These are phyloP conservation scores for Idris sp. DNA, from an alignment of 1,140 invertebrate species.

Conservation along the genomic window DNA sequence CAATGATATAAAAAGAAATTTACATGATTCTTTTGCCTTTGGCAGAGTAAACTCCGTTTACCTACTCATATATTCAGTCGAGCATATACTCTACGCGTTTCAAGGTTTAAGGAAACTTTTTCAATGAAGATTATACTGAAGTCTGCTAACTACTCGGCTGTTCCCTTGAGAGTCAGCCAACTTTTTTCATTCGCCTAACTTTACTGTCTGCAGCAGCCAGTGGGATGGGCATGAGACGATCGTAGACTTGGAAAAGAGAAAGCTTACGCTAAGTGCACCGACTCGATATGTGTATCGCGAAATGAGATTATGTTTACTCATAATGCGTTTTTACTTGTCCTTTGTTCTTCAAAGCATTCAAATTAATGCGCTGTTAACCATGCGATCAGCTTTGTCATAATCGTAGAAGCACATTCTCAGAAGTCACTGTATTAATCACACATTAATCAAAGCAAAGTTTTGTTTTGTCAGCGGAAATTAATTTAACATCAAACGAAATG, in stretches of 20 bases:
- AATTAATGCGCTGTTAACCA: conserved; percentile 22
- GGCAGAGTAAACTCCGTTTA: conserved; percentile 58
- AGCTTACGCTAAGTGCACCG: conserved; percentile 54
- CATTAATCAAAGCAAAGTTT: too few species aligned
- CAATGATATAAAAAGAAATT: conserved; percentile 53
- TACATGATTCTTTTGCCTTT: conserved; percentile 54
- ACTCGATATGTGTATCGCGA: conserved; percentile 59
- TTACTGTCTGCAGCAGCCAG: conserved; percentile 65
- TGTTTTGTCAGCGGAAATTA: conserved; percentile 8
- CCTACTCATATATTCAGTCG: conserved; percentile 68
- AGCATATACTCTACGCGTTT: conserved; percentile 67
- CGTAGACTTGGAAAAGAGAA: conserved; percentile 52
- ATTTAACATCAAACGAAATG: background rate
- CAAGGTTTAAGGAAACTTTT: conserved; percentile 76
- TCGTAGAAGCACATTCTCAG: too few species aligned
- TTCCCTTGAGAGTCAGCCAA: conserved; percentile 73
- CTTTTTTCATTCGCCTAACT: conserved; percentile 77
- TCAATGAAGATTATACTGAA: conserved; percentile 77
- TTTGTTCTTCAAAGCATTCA: conserved; percentile 36
- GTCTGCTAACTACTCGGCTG: conserved; percentile 73
- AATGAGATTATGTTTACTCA: conserved; percentile 57
- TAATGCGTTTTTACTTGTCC: conserved; percentile 43
- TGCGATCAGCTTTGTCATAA: background rate
- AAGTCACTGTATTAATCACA: too few species aligned
- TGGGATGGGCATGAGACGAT: conserved; percentile 59